phyloP scores from a whole-genome alignment of 1,140 invertebrate genomes.

The Mamestra configurata region DNA sequence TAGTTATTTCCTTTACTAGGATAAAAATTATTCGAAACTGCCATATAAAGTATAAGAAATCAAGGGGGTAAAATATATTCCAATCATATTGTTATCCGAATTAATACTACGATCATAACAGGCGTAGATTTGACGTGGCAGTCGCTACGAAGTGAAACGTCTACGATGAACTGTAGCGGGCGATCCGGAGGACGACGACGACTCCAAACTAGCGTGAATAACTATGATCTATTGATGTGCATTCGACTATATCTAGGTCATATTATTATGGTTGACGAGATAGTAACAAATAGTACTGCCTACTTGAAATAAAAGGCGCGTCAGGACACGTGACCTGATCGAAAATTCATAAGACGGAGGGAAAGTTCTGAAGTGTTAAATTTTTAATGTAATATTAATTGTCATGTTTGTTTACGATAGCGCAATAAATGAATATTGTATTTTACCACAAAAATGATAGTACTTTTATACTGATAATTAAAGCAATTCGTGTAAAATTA shows the following conservation, averaged over 20 bases:
- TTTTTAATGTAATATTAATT: too few species aligned
- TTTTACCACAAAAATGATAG: too few species aligned
- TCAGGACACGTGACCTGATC: too few species aligned
- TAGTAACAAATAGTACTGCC: neutral
- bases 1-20: too few species aligned
- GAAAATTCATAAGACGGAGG: too few species aligned
- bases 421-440: too few species aligned
- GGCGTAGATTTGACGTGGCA: neutral
- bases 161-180: neutral
- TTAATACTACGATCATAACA: neutral
- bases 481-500: too few species aligned
- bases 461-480: too few species aligned
- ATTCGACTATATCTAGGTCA: neutral
- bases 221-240: neutral
- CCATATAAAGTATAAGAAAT: neutral
- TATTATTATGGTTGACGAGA: neutral
- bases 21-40: neutral
- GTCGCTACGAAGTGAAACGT: constrained; percentile 10
- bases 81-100: neutral
- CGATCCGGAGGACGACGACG: neutral
- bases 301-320: neutral
- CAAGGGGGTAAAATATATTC: too few species aligned
- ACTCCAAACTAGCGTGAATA: neutral
- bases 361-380: too few species aligned
- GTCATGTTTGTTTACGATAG: too few species aligned